phyloP scores from a whole-genome alignment of 2,797 vertebrate genomes.

The Myiotriccus ornatus region DNA sequence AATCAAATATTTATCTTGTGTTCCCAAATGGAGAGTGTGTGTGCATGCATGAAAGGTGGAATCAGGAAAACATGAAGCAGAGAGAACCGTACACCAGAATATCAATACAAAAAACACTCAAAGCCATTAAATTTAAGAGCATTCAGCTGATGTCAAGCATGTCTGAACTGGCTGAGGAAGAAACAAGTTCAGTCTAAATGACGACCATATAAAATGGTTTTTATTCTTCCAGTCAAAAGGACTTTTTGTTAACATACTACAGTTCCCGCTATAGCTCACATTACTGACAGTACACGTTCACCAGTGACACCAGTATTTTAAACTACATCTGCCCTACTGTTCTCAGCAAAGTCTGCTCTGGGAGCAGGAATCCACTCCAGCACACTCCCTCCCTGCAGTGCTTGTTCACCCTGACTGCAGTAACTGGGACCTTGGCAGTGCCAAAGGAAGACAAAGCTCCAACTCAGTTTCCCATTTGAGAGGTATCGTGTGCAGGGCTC shows the following conservation, averaged over 20 bases:
- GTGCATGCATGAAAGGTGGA: neutral
- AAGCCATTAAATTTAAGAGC: neutral
- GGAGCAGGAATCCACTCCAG: neutral
- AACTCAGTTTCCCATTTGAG: neutral
- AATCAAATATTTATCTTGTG: neutral
- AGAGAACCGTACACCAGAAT: neutral
- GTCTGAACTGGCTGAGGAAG: neutral
- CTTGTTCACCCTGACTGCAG: rapidly evolving
- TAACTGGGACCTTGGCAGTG: neutral
- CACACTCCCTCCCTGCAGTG: rapidly evolving
- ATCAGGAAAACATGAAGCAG: neutral
- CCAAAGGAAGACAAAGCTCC: neutral
- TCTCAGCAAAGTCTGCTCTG: neutral
- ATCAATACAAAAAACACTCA: neutral
- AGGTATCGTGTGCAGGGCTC: neutral
- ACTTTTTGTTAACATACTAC: neutral
- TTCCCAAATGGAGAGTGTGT: neutral
- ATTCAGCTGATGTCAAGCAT: neutral
- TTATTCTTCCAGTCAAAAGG: neutral
- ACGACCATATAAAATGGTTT: neutral
- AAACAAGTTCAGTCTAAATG: neutral
- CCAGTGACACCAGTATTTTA: neutral
- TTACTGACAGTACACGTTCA: rapidly evolving
- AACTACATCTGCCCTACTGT: neutral
- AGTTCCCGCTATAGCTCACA: neutral